Evolutionary conservation across 2,888 invertebrate genomes (phyloP).

Genomic region (Caenorhabditis sp.): DNA sequence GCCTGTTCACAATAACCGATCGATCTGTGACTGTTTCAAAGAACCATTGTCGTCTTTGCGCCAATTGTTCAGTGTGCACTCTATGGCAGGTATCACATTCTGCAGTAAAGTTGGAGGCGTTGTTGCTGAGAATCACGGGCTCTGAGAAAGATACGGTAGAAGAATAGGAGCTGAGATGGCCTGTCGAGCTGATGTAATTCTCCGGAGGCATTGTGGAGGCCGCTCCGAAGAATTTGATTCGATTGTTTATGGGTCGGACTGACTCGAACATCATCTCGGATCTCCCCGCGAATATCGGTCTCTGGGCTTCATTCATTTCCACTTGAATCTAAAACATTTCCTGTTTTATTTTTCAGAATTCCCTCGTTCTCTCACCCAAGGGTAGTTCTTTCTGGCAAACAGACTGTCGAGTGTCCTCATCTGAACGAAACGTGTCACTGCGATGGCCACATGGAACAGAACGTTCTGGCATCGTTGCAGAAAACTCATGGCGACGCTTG

Average conservation of each 20-base stretch:
- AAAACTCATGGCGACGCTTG: conserved; percentile 67
- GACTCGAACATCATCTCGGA: conserved; percentile 73
- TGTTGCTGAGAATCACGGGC: conserved; percentile 8
- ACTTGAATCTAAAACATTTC: conserved; percentile 59
- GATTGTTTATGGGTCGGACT: conserved; percentile 72
- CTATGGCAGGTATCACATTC: conserved; percentile 18
- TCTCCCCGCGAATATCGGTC: conserved; percentile 72
- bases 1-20: conserved; percentile 3
- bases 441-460: conserved; percentile 69
- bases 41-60: conserved; percentile 29
- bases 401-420: conserved; percentile 61
- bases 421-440: conserved; percentile 67
- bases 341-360: no score
- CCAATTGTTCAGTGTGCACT: not conserved
- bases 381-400: conserved; percentile 63
- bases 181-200: conserved; percentile 45
- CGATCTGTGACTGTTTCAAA: conserved; percentile 21
- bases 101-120: conserved; percentile 13
- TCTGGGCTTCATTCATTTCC: conserved; percentile 66
- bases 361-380: conserved; percentile 51
- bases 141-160: conserved; percentile 22
- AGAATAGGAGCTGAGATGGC: conserved; percentile 7
- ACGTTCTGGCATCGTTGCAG: conserved; percentile 68
- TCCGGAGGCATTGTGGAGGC: conserved; percentile 59
- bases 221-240: conserved; percentile 75